Evolutionary conservation across 30 jellyfish, hydroid and myxozoan genomes (phyloP), one percentile per base, ranked within the genome.

Genomic region (Aurelia aurita complex sp. Pacific): DNA sequence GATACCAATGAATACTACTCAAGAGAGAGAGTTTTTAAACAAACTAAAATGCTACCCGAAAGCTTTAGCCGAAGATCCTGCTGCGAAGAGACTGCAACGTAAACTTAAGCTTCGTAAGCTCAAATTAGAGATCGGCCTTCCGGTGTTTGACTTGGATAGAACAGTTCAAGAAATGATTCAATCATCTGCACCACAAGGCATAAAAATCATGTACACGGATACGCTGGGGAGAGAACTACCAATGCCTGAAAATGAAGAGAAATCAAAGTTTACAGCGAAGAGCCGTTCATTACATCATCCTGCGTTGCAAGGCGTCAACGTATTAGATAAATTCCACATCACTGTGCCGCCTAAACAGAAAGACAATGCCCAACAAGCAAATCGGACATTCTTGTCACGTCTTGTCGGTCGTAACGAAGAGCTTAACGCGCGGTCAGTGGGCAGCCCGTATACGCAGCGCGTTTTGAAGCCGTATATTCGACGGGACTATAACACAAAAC

Each of bases 401-500:
- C 69, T 95, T 29, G 90, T 87, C 17, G 99, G 99, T 2, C 59
- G 88, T 15, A 85, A 80, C 14, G 90, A 90, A 18, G 98, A 90
- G 33, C 13, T 76, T 16, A 51, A 80, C 64, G 29, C 88, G 18
- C 93, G 94, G 11, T 64, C 97, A 5, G 87, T 95, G 16, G 89
- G 86, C n/a, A 95, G 99, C 81, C 99, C 99, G 64, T 95, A 95
- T 61, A 95, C 99, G 16, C 90, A 96, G 32, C 96, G 99, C 38
- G 91, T 95, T 3, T 76, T 95, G 76, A 95, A 95, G 81, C 99
- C 99, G 59, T 95, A 90, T 70, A 95, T 95, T 51, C 91, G 99
- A n/a, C 83, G 99, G 50, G 99, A 95, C 89, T 88, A 61, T 62
- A 92, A 90, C 52, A 42, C 85, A 12, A 46, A 72, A 59, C 99